A percentile compares a stretch with the other conserved stretches of the same genome.
Evolutionary conservation across 92 coral and sea anemone genomes (phyloP).

Genomic region (Micromussa lordhowensis): DNA sequence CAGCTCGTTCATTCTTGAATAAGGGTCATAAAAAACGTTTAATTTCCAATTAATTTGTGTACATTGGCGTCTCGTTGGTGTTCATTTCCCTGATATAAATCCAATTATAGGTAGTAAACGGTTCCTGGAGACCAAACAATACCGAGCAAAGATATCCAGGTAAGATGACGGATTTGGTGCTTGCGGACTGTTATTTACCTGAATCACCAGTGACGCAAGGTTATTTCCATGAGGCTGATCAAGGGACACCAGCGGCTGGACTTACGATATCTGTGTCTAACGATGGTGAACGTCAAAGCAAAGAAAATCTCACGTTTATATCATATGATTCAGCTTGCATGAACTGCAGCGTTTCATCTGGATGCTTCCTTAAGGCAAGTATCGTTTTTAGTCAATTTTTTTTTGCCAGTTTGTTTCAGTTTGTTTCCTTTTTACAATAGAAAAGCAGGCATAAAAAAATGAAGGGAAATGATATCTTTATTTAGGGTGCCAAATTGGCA

Average conservation of each 20-base stretch:
- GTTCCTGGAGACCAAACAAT: constrained; percentile 44
- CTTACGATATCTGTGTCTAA: constrained; percentile 53
- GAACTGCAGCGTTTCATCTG: neutral
- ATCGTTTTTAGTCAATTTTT: too few relatives aligned
- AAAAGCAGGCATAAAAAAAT: too few relatives aligned
- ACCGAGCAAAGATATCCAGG: constrained; percentile 23
- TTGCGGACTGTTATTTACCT: constrained; percentile 59
- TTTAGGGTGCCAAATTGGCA: too few relatives aligned
- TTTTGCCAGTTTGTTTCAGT: too few relatives aligned
- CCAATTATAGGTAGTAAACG: constrained; percentile 8
- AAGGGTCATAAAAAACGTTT: too few relatives aligned
- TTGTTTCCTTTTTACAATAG: too few relatives aligned
- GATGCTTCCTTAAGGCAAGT: constrained; percentile 1
- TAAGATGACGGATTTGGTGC: constrained; percentile 27
- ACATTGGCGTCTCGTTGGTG: too few relatives aligned
- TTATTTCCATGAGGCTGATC: constrained; percentile 28
- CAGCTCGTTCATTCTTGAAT: too few relatives aligned
- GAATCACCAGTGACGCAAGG: constrained; percentile 58
- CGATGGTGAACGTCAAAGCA: constrained; percentile 33
- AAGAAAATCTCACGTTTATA: constrained; percentile 25
- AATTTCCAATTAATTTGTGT: too few relatives aligned
- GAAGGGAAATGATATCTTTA: too few relatives aligned
- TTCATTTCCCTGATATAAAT: too few relatives aligned
- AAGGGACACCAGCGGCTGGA: constrained; percentile 32
- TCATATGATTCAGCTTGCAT: constrained; percentile 60